Base-by-base conservation (phyloP, 2,888 invertebrate genomes). In the Gymnocheta viridis region DNA sequence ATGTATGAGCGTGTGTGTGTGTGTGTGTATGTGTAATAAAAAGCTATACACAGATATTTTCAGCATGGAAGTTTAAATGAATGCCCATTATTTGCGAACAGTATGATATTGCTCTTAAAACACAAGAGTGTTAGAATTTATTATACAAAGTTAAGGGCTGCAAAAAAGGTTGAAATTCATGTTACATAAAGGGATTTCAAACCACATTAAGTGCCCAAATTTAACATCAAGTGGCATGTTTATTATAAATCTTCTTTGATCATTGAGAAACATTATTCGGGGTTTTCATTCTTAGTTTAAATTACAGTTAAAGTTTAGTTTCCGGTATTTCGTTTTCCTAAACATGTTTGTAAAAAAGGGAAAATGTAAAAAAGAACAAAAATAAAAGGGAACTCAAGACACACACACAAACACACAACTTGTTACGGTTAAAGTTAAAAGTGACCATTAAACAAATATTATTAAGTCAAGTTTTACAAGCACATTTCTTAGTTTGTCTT, bases 201-300 rank as follows among this genome's bases (percentile, higher is more conserved):
- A 72, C 79, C 79, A 66, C 79, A 72, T 79, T 72, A 79, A 79
- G 72, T 79, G 72, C 70, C 72, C 54, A 79, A 79, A 79, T 79
- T 72, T 79, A 64, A 70, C 64, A 79, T 62, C 24, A 70, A 79
- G 54, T 70, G 70, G 56, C 29, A 44, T 58, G 64, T 47, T 72
- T 79, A 29, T 60, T 72, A 79, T 72, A 72, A 79, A 79, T 79
- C 64, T 72, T 64, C 32, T 79, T 79, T 72, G 64, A 72, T 72
- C 62, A 72, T 58, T 35, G 64, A 56, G 27, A 14, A 44, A 19
- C 17, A 19, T 51, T 35, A 24, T 67, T 49, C 35, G 10, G 2
- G 0, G n/a, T 60, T 24, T 27, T 17, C 5, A 24, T 41, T 27
- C 35, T 47, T 24, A 17, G 22, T 77, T 58, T 67, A 78, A 64